Conservation (phyloP, 2,113 vertebrate genomes). For the Lophotis ruficrista region DNA sequence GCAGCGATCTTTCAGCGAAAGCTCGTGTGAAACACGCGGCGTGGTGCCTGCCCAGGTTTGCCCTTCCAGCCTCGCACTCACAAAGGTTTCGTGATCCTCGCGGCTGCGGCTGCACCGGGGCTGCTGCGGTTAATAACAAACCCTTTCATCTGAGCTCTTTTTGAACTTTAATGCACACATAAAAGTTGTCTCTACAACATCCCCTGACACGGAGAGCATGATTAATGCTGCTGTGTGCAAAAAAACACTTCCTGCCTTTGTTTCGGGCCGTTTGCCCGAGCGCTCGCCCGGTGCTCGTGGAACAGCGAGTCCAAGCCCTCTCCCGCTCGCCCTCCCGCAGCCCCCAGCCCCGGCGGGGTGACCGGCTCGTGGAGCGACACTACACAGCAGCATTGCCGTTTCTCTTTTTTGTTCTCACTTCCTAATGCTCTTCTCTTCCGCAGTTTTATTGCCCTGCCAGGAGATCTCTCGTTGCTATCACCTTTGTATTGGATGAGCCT, state of each 20-base stretch:
- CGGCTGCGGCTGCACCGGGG: not conserved
- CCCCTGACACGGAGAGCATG: not conserved
- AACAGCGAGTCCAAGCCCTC: not conserved
- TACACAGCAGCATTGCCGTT: accelerated
- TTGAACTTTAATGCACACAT: not conserved
- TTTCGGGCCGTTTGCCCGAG: accelerated
- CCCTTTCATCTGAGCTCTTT: not conserved
- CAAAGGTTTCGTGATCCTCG: not conserved
- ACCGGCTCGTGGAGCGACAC: accelerated
- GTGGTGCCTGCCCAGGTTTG: not conserved
- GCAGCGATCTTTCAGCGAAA: not conserved
- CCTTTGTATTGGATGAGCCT: not conserved
- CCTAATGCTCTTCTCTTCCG: not conserved
- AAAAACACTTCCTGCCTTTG: not conserved
- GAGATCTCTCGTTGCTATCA: not conserved
- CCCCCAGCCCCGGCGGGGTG: not conserved
- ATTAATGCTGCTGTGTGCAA: accelerated
- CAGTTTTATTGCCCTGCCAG: not conserved
- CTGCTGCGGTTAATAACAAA: not conserved
- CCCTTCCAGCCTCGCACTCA: not conserved
- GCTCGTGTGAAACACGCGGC: accelerated
- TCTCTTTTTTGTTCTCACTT: not conserved
- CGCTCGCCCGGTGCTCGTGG: accelerated
- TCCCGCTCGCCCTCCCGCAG: not conserved
- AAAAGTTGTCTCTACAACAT: not conserved